Evolutionary conservation across 1,140 invertebrate genomes (phyloP), one percentile per base, ranked within the genome.

Genomic region (Caerostris darwini): DNA sequence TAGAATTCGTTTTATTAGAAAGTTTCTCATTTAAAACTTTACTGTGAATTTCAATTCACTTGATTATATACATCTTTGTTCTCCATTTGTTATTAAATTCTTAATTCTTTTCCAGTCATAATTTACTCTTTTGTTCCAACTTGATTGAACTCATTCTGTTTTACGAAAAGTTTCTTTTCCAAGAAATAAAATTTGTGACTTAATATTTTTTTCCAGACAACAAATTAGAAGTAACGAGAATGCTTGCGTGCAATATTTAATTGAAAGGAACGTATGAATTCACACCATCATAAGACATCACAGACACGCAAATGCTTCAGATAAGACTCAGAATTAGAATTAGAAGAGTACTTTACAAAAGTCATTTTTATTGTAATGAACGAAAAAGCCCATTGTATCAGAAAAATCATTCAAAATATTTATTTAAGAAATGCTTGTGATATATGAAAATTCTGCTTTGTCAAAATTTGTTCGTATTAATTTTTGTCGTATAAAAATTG

Each of bases 21-120:
- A 77, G 71, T 50, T 77, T 71, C 53, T 77, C 71, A 50, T 77
- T 50, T 77, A 50, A 77, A 77, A 77, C 71, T 12, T 64, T 12
- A 50, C 5, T 10, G n/a, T 7, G n/a, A n/a, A 69, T 19, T 69
- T n/a, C 67, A 69, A 19, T 19, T 50, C 71, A 77, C 3, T 14
- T 12, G 71, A 50, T 77, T 77, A 19, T 77, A 64, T 77, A 53
- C 34, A 34, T 34, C 34, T 34, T 34, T 2, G 0, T 34, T 34
- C n/a, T n/a, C n/a, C 34, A 34, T 34, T 34, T 34, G 0, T 34
- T 34, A 34, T 34, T 34, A 34, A 34, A 2, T 34, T 34, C 34
- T 34, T 34, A 77, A 34, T 77, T 77, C 34, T 12, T 77, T 77
- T 12, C 10, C 10, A 50, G 12, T 67, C n/a, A n/a, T 14, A n/a